Evolutionary conservation across 1,140 invertebrate genomes (phyloP).

Genomic region (Protaetia brevitarsis): DNA sequence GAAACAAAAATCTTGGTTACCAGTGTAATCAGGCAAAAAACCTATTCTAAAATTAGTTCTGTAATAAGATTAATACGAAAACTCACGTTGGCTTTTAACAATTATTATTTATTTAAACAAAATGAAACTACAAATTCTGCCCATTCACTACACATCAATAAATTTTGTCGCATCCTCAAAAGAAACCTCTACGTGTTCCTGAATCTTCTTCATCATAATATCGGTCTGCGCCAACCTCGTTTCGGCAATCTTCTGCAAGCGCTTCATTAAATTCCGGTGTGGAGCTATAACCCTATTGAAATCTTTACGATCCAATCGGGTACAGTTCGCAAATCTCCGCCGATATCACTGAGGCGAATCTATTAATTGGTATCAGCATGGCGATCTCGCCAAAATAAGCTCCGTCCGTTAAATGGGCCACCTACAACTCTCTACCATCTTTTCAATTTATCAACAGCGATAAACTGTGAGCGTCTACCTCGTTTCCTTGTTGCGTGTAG

Average conservation of each 20-base stretch:
- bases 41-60: no score
- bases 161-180: no score
- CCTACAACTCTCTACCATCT: background rate
- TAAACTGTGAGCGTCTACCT: slow-evolving; percentile 45
- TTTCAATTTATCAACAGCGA: background rate
- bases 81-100: no score
- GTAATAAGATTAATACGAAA: no score
- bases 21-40: no score
- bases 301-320: slow-evolving; percentile 48
- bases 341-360: slow-evolving; percentile 53
- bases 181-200: background rate
- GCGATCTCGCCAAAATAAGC: slow-evolving; percentile 41
- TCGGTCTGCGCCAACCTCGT: background rate
- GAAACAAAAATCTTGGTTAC: no score
- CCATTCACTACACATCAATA: no score
- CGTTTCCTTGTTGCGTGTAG: slow-evolving; percentile 55
- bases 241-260: background rate
- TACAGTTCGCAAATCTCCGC: slow-evolving; percentile 58
- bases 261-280: background rate
- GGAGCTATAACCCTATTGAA: slow-evolving; percentile 38
- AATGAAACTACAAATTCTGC: no score
- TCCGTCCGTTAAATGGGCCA: slow-evolving; percentile 38
- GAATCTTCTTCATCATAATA: background rate
- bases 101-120: no score
- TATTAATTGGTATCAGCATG: slow-evolving; percentile 45